Percentiles rank a stretch among this genome's conserved stretches.
These are phyloP conservation scores for Pelobates fuscus DNA, from an alignment of 2,113 vertebrate genomes.

Conservation along the genomic window DNA sequence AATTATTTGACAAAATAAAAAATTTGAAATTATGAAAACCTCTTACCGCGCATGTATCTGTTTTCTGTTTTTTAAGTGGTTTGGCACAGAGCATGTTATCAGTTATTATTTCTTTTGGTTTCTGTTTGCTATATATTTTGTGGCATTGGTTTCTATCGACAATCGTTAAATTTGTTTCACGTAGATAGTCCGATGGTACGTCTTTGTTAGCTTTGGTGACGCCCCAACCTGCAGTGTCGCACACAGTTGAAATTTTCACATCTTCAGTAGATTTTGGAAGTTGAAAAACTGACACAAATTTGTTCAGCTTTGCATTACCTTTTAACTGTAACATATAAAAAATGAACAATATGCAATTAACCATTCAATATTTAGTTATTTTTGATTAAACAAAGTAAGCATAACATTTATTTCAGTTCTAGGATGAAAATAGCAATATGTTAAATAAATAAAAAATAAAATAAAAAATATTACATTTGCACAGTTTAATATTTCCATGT, in stretches of 20 bases:
- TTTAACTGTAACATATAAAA: constrained; percentile 3
- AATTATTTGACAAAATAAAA: no score
- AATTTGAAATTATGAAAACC: no score
- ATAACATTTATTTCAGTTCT: no score
- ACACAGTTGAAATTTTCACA: not conserved
- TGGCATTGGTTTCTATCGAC: not conserved
- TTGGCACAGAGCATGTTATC: constrained; percentile 29
- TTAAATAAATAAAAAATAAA: no score
- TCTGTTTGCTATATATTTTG: constrained; percentile 1
- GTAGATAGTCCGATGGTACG: not conserved
- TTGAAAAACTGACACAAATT: not conserved
- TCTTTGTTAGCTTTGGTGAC: not conserved
- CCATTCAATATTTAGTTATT: no score
- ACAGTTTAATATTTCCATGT: no score
- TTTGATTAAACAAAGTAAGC: no score
- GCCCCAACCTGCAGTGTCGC: constrained; percentile 23
- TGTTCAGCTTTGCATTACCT: constrained; percentile 4
- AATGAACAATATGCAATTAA: no score
- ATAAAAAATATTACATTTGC: no score
- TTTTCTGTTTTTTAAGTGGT: rapidly evolving
- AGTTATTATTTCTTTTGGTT: not conserved
- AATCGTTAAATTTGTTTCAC: constrained; percentile 24
- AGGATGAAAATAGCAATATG: no score
- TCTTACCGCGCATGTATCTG: not conserved
- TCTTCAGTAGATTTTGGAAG: not conserved